phyloP scores from a whole-genome alignment of 2,888 invertebrate genomes.

The Xestia ashworthii region DNA sequence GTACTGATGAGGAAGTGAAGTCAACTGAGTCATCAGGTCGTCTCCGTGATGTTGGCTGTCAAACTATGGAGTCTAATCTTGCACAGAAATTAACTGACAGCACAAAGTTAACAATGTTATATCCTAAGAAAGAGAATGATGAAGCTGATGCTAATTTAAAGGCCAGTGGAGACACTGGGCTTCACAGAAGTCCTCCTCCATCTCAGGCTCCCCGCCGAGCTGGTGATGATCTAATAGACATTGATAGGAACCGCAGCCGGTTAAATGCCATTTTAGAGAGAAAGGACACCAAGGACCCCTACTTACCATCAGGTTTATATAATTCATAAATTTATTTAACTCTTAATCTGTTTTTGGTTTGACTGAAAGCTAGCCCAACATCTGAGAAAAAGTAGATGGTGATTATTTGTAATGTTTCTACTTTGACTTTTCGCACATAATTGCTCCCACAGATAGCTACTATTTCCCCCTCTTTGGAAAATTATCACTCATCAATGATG shows the following conservation, averaged over 20 bases:
- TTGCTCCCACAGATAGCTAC: not conserved
- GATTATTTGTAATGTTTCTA: not conserved
- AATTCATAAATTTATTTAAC: not conserved
- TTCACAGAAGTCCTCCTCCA: conserved; percentile 70
- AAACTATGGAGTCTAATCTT: conserved; percentile 84
- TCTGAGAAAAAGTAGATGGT: not conserved
- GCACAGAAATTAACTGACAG: conserved; percentile 82
- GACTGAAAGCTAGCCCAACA: not conserved
- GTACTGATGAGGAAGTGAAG: conserved; percentile 75
- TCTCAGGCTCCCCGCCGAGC: conserved; percentile 72
- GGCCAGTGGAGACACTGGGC: conserved; percentile 83
- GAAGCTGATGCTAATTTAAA: conserved; percentile 82
- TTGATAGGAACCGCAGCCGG: conserved; percentile 81
- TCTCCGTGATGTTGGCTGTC: conserved; percentile 85
- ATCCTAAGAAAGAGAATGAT: conserved; percentile 83
- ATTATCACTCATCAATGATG: not conserved
- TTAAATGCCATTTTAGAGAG: conserved; percentile 85
- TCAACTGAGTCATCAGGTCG: conserved; percentile 80
- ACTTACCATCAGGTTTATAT: conserved; percentile 82
- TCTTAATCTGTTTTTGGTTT: not conserved
- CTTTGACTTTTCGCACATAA: not conserved
- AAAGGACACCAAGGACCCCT: conserved; percentile 85
- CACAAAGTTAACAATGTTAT: conserved; percentile 85
- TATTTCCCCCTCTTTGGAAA: not conserved
- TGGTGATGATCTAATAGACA: conserved; percentile 78